Evolutionary conservation across 2,888 invertebrate species (phyloP).

Genomic region (Adela reaumurella): DNA sequence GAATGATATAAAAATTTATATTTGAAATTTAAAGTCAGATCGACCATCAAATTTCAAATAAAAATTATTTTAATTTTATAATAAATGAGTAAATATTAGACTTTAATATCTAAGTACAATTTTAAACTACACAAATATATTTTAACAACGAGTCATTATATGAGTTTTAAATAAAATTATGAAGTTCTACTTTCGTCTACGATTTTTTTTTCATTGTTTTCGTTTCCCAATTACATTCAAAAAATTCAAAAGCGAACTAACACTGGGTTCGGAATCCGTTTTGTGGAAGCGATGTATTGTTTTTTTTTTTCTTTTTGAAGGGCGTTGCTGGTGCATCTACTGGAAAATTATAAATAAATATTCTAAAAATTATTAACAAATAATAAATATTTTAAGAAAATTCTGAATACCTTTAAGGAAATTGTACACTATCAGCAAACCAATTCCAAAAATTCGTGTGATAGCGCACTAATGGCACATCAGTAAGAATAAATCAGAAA

Average conservation of each 20-base stretch:
- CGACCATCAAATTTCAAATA: constrained; percentile 21
- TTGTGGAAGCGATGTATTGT: not conserved
- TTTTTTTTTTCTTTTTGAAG: not conserved
- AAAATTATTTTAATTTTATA: constrained; percentile 19
- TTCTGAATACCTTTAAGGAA: not conserved
- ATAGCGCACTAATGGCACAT: too few species aligned
- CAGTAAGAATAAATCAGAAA: too few species aligned
- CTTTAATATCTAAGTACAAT: not conserved
- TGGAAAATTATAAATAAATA: not conserved
- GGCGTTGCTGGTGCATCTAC: not conserved
- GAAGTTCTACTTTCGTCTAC: not conserved
- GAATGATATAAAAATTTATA: constrained; percentile 14
- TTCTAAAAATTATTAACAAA: not conserved
- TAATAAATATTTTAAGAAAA: not conserved
- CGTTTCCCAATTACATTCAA: not conserved
- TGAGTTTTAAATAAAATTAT: not conserved
- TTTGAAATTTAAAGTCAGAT: constrained; percentile 12
- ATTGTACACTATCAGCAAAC: too few species aligned
- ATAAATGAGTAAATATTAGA: constrained; percentile 13
- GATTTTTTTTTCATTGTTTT: not conserved
- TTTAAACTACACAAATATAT: not conserved
- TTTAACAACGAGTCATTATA: not conserved
- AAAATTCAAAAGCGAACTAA: not conserved
- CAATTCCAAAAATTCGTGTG: too few species aligned
- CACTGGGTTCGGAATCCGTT: not conserved